Evolutionary conservation across 1,140 invertebrate genomes (phyloP).

Genomic region (Tetragnatha versicolor): DNA sequence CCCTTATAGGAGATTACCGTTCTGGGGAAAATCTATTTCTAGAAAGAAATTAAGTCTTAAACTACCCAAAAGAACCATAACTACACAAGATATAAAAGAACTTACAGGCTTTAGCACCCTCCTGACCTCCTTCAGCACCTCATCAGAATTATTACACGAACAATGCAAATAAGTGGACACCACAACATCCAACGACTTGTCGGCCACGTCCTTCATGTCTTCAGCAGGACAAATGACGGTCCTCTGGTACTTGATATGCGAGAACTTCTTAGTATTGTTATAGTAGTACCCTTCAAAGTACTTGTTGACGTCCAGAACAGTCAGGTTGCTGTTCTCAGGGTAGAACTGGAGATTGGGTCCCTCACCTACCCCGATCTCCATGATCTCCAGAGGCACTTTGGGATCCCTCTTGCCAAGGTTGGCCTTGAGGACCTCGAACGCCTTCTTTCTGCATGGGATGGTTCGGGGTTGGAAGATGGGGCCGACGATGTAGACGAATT

Average conservation of each 20-base stretch:
- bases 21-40: too few species aligned
- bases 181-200: constrained; percentile 62
- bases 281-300: background rate
- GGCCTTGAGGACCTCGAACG: constrained; percentile 21
- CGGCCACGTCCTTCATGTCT: constrained; percentile 60
- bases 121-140: constrained; percentile 60
- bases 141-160: constrained; percentile 58
- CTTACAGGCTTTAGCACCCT: constrained; percentile 61
- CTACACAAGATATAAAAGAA: background rate
- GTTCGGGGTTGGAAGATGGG: background rate
- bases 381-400: background rate
- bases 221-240: constrained; percentile 57
- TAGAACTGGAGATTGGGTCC: constrained; percentile 49
- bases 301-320: constrained; percentile 11
- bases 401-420: background rate
- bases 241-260: constrained; percentile 13
- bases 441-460: background rate
- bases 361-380: constrained; percentile 54
- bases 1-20: too few species aligned
- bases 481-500: background rate
- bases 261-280: constrained; percentile 13
- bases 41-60: too few species aligned
- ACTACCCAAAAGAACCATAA: too few species aligned
- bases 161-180: constrained; percentile 62
- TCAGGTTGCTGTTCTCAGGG: constrained; percentile 33